Conservation (phyloP, 2,888 invertebrate species). For the Crossocerus cetratus region DNA sequence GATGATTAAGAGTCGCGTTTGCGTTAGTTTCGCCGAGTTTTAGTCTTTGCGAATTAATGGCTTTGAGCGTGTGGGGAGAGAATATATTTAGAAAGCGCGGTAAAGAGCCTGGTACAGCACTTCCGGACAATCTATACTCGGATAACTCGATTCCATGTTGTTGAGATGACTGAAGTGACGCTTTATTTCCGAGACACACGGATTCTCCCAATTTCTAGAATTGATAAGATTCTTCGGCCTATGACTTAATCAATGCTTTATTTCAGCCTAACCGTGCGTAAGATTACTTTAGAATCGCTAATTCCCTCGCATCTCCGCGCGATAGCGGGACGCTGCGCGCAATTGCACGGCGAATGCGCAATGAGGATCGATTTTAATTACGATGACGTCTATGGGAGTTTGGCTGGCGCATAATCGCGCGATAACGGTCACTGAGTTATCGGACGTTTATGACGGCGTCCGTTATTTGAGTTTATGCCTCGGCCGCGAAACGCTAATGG, state of each 20-base stretch:
- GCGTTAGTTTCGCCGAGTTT: conserved; percentile 20
- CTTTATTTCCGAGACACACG: too few species aligned
- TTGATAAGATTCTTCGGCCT: too few species aligned
- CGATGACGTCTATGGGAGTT: conserved; percentile 39
- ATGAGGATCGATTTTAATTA: conserved; percentile 55
- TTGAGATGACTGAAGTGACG: neutral
- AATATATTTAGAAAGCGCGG: conserved; percentile 14
- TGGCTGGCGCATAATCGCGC: conserved; percentile 24
- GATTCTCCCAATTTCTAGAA: too few species aligned
- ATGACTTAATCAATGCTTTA: too few species aligned
- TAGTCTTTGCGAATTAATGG: conserved; percentile 18
- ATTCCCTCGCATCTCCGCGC: too few species aligned
- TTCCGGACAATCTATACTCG: conserved; percentile 44
- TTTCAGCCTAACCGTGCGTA: too few species aligned
- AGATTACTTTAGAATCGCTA: too few species aligned
- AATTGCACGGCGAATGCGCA: conserved; percentile 5
- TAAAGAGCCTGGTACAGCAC: conserved; percentile 20
- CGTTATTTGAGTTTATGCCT: conserved; percentile 59
- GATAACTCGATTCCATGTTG: conserved; percentile 49
- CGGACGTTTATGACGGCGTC: conserved; percentile 52
- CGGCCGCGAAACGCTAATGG: conserved; percentile 42
- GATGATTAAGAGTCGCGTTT: conserved; percentile 25
- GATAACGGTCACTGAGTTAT: conserved; percentile 51
- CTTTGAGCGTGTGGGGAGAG: conserved; percentile 12
- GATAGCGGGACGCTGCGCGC: neutral